These are phyloP conservation scores for Limanda limanda DNA, from an alignment of 2,113 vertebrate genomes.

Conservation along the genomic window DNA sequence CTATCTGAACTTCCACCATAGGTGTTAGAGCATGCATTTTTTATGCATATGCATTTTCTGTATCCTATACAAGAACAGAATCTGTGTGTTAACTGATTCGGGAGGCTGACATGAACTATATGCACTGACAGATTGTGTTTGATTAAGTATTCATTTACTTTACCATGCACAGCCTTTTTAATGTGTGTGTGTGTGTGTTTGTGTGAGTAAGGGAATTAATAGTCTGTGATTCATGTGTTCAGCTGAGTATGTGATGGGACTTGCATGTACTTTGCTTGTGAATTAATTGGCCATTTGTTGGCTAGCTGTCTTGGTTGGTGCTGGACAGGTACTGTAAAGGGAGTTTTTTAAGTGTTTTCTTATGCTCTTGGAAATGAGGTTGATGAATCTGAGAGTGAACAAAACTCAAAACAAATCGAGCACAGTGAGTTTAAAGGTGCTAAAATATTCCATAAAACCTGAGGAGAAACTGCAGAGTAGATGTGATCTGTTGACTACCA, in stretches of 20 bases:
- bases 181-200: neutral
- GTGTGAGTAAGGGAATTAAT: neutral
- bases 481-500: too few species aligned
- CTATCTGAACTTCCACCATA: slow-evolving; percentile 15
- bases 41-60: neutral
- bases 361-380: neutral
- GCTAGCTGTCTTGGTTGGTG: neutral
- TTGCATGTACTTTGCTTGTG: slow-evolving; percentile 61
- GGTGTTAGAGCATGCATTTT: slow-evolving; percentile 2
- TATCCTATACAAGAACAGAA: neutral
- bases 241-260: slow-evolving; percentile 51
- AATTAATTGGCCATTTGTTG: neutral
- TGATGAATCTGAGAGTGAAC: too few species aligned
- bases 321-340: neutral
- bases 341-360: neutral
- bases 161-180: neutral
- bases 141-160: slow-evolving; percentile 53
- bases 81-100: neutral
- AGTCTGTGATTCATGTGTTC: slow-evolving; percentile 22
- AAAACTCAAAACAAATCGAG: neutral
- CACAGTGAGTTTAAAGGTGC: neutral
- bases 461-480: neutral
- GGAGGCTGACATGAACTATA: neutral
- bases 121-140: slow-evolving; percentile 23
- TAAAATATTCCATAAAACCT: neutral